phyloP scores from a whole-genome alignment of 2,797 vertebrate species.

The Gephyroberyx darwinii region DNA sequence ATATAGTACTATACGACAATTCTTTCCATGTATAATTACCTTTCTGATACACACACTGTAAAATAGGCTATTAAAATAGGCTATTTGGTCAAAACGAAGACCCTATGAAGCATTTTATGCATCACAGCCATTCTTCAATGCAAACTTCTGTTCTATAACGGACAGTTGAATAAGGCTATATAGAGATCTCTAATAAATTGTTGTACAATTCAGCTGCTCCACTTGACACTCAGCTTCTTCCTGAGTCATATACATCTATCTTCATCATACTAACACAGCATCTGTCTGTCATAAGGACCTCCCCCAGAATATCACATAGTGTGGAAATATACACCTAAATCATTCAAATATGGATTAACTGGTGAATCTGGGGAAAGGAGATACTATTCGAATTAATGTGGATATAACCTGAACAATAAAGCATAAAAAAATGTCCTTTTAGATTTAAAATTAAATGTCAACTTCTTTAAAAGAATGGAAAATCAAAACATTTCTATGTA shows the following conservation, averaged over 20 bases:
- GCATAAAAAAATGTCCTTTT: conserved; percentile 34
- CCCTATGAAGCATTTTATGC: conserved; percentile 40
- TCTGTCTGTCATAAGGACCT: conserved; percentile 23
- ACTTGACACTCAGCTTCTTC: conserved; percentile 20
- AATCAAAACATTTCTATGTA: conserved; percentile 29
- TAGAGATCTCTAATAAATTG: conserved; percentile 35
- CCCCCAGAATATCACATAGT: conserved; percentile 14
- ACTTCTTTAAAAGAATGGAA: conserved; percentile 8
- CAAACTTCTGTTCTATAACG: conserved; percentile 62
- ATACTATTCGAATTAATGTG: conserved; percentile 5
- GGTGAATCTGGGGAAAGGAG: conserved; percentile 2
- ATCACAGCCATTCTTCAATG: conserved; percentile 38
- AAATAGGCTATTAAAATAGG: conserved; percentile 26
- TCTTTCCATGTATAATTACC: conserved; percentile 16
- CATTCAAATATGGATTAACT: too few species aligned
- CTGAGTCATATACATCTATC: conserved; percentile 28
- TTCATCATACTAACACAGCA: conserved; percentile 33
- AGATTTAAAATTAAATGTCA: conserved; percentile 13
- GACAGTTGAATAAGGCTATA: conserved; percentile 62
- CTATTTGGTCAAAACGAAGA: conserved; percentile 30
- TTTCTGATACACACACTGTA: conserved; percentile 25
- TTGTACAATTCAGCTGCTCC: conserved; percentile 35
- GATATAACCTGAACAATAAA: conserved; percentile 25
- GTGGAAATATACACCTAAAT: conserved; percentile 23
- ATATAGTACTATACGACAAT: conserved; percentile 7